Evolutionary conservation across 2,888 invertebrate genomes (phyloP).

Genomic region (Automeris io): DNA sequence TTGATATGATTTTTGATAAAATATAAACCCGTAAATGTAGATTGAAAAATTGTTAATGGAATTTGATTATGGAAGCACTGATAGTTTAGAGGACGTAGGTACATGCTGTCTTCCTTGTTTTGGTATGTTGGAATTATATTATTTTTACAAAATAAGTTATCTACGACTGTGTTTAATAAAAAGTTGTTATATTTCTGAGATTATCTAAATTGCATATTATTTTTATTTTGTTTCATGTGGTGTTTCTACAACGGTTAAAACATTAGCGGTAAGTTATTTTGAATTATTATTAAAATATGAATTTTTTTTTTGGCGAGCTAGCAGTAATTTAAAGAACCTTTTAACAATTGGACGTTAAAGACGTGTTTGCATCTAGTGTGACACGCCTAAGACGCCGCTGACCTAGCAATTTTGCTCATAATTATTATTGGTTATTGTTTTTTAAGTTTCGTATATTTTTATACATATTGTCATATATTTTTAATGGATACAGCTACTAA

Average conservation of each 20-base stretch:
- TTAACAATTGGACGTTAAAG: conserved; percentile 1
- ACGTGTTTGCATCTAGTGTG: too few species aligned
- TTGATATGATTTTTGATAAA: conserved; percentile 24
- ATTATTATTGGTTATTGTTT: too few species aligned
- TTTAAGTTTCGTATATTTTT: too few species aligned
- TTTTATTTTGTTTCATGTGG: conserved; percentile 66
- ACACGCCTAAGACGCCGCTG: too few species aligned
- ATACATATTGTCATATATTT: too few species aligned
- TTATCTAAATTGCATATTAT: conserved; percentile 8
- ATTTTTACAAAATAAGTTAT: conserved; percentile 9
- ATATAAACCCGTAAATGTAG: conserved; percentile 16
- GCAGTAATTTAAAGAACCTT: too few species aligned
- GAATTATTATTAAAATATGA: background rate
- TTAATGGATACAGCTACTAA: too few species aligned
- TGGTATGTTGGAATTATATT: conserved; percentile 30
- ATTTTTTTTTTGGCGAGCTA: background rate
- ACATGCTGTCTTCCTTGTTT: conserved; percentile 67
- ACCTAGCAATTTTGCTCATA: too few species aligned
- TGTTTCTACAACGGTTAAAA: conserved; percentile 27
- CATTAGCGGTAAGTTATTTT: conserved; percentile 56
- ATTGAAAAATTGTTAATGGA: conserved; percentile 38
- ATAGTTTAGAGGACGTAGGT: conserved; percentile 60
- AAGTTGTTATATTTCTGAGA: background rate
- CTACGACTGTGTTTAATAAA: background rate
- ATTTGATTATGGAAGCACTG: conserved; percentile 49